Evolutionary conservation across 2,113 vertebrate species (phyloP).

Genomic region (Callipepla squamata): DNA sequence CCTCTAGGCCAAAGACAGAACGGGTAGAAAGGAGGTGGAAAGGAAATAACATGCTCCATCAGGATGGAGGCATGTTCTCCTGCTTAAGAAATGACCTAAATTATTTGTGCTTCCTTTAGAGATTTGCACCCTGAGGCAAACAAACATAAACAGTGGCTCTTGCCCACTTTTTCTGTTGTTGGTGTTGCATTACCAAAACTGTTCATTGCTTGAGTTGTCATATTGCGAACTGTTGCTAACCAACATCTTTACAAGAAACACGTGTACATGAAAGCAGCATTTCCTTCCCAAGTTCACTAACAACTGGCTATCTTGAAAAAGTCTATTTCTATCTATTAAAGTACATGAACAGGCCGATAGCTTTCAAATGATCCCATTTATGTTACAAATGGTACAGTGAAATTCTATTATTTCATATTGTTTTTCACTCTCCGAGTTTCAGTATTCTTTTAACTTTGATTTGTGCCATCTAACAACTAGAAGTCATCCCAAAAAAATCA

Average conservation of each 20-base stretch:
- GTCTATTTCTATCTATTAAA: neutral
- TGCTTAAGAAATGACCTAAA: neutral
- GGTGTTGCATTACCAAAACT: neutral
- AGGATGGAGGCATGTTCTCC: neutral
- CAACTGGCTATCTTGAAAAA: neutral
- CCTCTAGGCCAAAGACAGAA: neutral
- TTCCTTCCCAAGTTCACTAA: neutral
- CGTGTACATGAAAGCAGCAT: neutral
- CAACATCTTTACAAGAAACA: neutral
- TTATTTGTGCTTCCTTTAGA: neutral
- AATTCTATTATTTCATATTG: slow-evolving; percentile 25
- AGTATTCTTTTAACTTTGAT: slow-evolving; percentile 9
- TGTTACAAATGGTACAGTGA: neutral
- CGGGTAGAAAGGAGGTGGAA: neutral
- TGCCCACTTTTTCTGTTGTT: neutral
- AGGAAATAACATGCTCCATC: neutral
- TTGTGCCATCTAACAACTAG: neutral
- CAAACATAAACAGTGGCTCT: neutral
- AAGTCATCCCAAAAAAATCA: slow-evolving; percentile 17
- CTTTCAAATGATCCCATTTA: neutral
- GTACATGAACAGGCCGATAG: neutral
- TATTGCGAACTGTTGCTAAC: neutral
- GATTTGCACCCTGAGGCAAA: neutral
- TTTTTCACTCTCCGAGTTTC: slow-evolving; percentile 11
- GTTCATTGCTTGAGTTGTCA: neutral